Evolutionary conservation across 2,113 vertebrate species (phyloP).

Genomic region (Aptenodytes patagonicus): DNA sequence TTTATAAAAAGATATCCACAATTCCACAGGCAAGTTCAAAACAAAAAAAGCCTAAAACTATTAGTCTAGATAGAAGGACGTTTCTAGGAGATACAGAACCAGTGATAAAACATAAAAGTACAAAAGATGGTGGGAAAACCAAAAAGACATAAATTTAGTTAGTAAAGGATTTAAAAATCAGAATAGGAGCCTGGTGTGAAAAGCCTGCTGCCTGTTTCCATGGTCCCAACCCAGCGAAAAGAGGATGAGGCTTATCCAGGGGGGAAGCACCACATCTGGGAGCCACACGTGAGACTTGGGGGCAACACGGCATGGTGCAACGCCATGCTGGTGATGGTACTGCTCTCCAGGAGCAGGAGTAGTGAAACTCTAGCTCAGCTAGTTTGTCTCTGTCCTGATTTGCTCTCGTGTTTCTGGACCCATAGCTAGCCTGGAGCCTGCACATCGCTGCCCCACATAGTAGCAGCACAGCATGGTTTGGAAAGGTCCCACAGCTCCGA

Average conservation of each 20-base stretch:
- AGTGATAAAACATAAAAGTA: neutral
- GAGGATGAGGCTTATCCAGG: neutral
- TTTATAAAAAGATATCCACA: neutral
- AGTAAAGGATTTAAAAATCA: neutral
- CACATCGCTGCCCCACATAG: neutral
- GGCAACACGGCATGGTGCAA: neutral
- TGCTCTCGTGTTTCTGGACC: neutral
- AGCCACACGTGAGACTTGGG: neutral
- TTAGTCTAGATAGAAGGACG: neutral
- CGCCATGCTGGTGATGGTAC: neutral
- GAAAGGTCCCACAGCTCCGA: neutral
- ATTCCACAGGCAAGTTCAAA: neutral
- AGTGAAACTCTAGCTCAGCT: neutral
- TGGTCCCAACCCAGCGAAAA: neutral
- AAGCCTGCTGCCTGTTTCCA: neutral
- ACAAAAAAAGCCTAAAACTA: neutral
- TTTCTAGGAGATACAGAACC: neutral
- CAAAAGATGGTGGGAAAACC: neutral
- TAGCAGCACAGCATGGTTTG: neutral
- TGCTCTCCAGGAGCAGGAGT: neutral
- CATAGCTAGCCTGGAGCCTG: neutral
- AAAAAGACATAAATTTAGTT: neutral
- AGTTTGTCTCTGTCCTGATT: neutral
- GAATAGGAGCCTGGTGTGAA: neutral
- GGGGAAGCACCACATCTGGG: neutral